These are phyloP conservation scores for Podarcis muralis DNA, from an alignment of 2,113 vertebrate species.

Conservation along the genomic window DNA sequence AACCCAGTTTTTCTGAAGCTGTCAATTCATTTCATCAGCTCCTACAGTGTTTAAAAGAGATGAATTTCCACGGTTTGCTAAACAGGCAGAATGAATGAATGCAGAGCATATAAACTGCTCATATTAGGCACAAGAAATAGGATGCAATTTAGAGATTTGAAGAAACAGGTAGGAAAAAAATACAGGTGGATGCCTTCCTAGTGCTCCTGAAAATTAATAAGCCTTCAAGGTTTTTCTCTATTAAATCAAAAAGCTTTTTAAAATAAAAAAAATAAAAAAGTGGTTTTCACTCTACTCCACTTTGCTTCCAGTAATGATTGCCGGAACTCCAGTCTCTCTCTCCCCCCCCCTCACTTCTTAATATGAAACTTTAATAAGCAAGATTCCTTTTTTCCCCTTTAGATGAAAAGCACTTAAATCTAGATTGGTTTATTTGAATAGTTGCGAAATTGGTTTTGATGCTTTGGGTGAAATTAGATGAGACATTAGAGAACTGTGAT, in stretches of 20 bases:
- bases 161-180: not conserved
- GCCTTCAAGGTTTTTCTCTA: not conserved
- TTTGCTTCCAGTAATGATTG: not conserved
- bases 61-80: not conserved
- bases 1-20: not conserved
- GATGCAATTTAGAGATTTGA: not conserved
- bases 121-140: not conserved
- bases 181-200: not conserved
- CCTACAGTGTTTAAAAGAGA: fast-evolving
- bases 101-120: not conserved
- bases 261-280: not conserved
- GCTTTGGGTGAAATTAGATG: not conserved
- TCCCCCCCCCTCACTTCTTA: not conserved
- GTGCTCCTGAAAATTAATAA: not conserved
- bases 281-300: not conserved
- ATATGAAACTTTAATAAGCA: not conserved
- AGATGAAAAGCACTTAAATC: not conserved
- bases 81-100: not conserved
- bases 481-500: not conserved
- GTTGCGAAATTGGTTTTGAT: not conserved
- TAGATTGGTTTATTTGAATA: not conserved
- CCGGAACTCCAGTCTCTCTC: not conserved
- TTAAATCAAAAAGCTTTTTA: not conserved
- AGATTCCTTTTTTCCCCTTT: not conserved
- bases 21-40: not conserved